A percentile compares a stretch with the other conserved stretches of the same genome.
Evolutionary conservation across 1,140 invertebrate species (phyloP).

Genomic region (Drosophila oshimai): DNA sequence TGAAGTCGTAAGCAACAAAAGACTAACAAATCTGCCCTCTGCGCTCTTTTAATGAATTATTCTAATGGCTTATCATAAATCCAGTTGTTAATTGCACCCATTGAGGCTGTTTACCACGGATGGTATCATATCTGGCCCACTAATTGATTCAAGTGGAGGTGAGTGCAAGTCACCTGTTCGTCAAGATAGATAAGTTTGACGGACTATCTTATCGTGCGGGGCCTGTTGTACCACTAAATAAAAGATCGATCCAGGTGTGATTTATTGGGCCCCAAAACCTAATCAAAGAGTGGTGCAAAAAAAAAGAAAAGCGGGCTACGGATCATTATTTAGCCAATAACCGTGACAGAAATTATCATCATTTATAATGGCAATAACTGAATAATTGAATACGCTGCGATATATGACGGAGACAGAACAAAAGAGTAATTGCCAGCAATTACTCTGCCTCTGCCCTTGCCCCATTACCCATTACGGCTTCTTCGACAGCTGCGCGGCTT

Average conservation of each 20-base stretch:
- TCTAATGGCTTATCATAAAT: conserved; percentile 33
- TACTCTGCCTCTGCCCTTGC: conserved; percentile 35
- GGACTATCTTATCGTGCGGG: conserved; percentile 21
- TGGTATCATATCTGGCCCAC: not conserved
- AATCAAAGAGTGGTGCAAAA: conserved; percentile 15
- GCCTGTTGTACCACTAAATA: not conserved
- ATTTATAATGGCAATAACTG: conserved; percentile 43
- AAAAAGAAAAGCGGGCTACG: not conserved
- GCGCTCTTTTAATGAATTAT: not conserved
- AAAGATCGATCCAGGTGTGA: conserved; percentile 9
- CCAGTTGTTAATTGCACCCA: conserved; percentile 33
- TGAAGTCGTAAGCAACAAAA: too few species aligned
- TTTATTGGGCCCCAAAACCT: conserved; percentile 14
- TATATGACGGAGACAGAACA: conserved; percentile 14
- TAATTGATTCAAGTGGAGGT: conserved; percentile 2
- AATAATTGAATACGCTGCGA: conserved; percentile 39
- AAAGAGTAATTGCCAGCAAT: conserved; percentile 38
- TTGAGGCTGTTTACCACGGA: conserved; percentile 14
- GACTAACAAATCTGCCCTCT: too few species aligned
- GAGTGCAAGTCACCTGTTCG: conserved; percentile 32
- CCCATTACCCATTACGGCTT: conserved; percentile 19
- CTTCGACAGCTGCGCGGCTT: conserved; percentile 31
- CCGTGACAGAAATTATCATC: conserved; percentile 47
- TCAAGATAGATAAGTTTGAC: not conserved
- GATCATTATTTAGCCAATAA: conserved; percentile 58